Conservation (phyloP, 2,888 invertebrate species). For the Andrena bicolor region DNA sequence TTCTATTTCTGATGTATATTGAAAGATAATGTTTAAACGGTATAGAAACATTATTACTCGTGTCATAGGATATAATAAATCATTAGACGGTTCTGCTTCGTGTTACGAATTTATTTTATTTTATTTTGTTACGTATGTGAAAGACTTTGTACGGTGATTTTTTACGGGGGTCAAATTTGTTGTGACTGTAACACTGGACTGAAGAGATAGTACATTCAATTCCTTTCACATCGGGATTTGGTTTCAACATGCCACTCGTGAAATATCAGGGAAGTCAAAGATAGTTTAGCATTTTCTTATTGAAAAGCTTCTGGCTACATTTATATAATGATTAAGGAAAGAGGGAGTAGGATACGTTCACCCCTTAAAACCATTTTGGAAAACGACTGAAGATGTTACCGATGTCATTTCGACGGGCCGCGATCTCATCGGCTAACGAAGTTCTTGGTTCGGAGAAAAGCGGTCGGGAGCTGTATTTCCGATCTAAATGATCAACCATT, state of each 20-base stretch:
- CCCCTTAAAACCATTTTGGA: slow-evolving; percentile 84
- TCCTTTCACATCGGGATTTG: slow-evolving; percentile 39
- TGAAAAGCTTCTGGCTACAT: slow-evolving; percentile 58
- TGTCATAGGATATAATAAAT: slow-evolving; percentile 59
- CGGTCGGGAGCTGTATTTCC: slow-evolving; percentile 88
- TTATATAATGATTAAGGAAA: slow-evolving; percentile 38
- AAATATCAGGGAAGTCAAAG: slow-evolving; percentile 26
- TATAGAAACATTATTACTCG: slow-evolving; percentile 18
- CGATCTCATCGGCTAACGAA: slow-evolving; percentile 86
- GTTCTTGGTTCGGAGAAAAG: slow-evolving; percentile 82
- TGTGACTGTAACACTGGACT: slow-evolving; percentile 38
- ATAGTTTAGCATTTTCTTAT: slow-evolving; percentile 49
- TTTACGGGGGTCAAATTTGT: slow-evolving; percentile 6
- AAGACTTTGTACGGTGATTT: slow-evolving; percentile 4
- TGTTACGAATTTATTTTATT: slow-evolving; percentile 58
- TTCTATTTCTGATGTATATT: background rate
- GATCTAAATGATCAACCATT: slow-evolving; percentile 91
- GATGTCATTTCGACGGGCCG: slow-evolving; percentile 86
- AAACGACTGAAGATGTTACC: slow-evolving; percentile 84
- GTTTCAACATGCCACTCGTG: slow-evolving; percentile 63
- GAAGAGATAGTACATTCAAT: slow-evolving; percentile 47
- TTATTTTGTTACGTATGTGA: slow-evolving; percentile 22
- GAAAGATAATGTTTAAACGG: background rate
- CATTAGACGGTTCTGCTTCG: slow-evolving; percentile 51
- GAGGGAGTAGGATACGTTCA: slow-evolving; percentile 67